Evolutionary conservation across 2,113 vertebrate species (phyloP).

Genomic region (Aphyosemion australe): DNA sequence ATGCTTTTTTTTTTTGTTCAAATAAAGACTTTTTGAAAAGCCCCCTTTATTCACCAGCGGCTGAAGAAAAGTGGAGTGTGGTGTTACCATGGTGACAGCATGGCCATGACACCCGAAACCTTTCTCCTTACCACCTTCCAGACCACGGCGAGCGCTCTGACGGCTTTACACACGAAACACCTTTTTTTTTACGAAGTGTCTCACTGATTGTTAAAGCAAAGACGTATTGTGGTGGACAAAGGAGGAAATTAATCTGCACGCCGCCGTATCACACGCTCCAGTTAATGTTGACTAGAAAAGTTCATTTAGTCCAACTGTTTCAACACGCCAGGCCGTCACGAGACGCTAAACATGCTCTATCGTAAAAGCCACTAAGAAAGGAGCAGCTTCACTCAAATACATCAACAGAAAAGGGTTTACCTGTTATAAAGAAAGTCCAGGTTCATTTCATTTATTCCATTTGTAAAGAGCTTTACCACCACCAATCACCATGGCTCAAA

Average conservation of each 20-base stretch:
- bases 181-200: slow-evolving; percentile 60
- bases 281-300: slow-evolving; percentile 39
- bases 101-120: slow-evolving; percentile 75
- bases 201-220: slow-evolving; percentile 61
- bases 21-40: slow-evolving; percentile 77
- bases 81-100: slow-evolving; percentile 71
- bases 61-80: slow-evolving; percentile 72
- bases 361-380: not conserved
- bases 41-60: slow-evolving; percentile 68
- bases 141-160: slow-evolving; percentile 60
- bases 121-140: slow-evolving; percentile 66
- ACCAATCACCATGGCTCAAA: no score
- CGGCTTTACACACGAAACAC: slow-evolving; percentile 64
- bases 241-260: slow-evolving; percentile 33
- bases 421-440: no score
- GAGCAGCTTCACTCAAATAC: not conserved
- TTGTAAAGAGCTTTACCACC: no score
- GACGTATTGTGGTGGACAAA: slow-evolving; percentile 50
- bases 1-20: slow-evolving; percentile 68
- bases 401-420: not conserved
- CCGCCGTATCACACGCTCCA: slow-evolving; percentile 13
- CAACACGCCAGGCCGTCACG: slow-evolving; percentile 11
- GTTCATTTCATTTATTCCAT: no score
- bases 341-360: not conserved
- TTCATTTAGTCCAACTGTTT: slow-evolving; percentile 26